Evolutionary conservation across 2,797 vertebrate genomes (phyloP).

Genomic region (Betta splendens): DNA sequence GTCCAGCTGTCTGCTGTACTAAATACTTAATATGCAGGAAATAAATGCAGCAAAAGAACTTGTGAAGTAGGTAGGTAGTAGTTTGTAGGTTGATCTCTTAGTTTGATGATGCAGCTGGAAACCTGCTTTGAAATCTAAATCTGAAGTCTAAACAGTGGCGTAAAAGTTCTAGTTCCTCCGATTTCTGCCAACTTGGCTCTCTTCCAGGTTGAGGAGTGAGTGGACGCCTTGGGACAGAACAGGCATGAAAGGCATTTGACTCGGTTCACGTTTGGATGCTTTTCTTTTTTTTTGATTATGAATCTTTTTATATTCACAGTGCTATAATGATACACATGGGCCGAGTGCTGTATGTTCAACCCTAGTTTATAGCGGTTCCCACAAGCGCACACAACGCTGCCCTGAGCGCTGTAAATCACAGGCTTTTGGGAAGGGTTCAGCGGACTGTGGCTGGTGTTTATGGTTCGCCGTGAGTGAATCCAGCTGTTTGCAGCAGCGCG

Average conservation of each 20-base stretch:
- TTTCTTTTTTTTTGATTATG: neutral
- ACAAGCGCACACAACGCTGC: constrained; percentile 61
- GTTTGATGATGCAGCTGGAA: too few relatives aligned
- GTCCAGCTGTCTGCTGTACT: too few relatives aligned
- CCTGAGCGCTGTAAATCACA: constrained; percentile 75
- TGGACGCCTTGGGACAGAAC: too few relatives aligned
- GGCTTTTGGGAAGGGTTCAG: constrained; percentile 63
- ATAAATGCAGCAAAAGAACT: too few relatives aligned
- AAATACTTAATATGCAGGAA: too few relatives aligned
- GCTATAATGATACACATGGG: constrained; percentile 15
- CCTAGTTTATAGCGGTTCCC: constrained; percentile 66
- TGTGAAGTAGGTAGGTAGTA: too few relatives aligned
- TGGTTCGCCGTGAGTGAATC: constrained; percentile 73
- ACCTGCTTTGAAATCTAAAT: too few relatives aligned
- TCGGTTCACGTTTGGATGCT: neutral
- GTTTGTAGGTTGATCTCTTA: too few relatives aligned
- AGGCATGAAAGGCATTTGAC: constrained; percentile 23
- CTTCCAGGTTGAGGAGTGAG: too few relatives aligned
- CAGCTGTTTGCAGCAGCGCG: constrained; percentile 68
- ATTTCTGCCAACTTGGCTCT: too few relatives aligned
- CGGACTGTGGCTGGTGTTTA: constrained; percentile 71
- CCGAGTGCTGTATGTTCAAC: constrained; percentile 40
- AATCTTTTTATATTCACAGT: constrained; percentile 13
- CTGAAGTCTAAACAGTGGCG: too few relatives aligned
- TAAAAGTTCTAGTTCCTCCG: too few relatives aligned